These are phyloP conservation scores for Anniella stebbinsi DNA, from an alignment of 2,797 vertebrate genomes.

Conservation along the genomic window DNA sequence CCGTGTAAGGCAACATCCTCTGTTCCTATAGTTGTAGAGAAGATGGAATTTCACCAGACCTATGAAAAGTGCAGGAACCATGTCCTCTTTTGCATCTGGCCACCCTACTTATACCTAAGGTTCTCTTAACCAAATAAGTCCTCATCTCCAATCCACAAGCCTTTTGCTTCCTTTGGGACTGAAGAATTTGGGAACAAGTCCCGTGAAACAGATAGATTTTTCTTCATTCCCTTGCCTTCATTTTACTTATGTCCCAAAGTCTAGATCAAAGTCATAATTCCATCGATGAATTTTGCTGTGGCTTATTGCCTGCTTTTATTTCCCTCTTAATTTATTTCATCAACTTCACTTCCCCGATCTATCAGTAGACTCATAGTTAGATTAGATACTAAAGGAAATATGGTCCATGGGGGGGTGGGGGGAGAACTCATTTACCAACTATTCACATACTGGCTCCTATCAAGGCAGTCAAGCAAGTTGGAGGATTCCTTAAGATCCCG, in stretches of 20 bases:
- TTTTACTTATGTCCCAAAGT: constrained; percentile 42
- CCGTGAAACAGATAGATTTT: not conserved
- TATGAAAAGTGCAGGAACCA: not conserved
- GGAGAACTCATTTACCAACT: constrained; percentile 19
- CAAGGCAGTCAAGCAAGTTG: not conserved
- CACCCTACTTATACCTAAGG: not conserved
- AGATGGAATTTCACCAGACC: not conserved
- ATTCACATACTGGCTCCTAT: not conserved
- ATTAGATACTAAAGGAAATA: constrained; percentile 50
- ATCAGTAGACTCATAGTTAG: constrained; percentile 45
- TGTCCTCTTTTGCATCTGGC: not conserved
- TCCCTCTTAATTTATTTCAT: constrained; percentile 56
- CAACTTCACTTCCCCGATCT: constrained; percentile 53
- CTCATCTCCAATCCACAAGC: not conserved
- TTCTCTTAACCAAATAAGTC: not conserved
- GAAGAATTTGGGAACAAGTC: not conserved
- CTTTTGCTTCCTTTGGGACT: not conserved
- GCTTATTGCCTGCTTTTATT: constrained; percentile 51
- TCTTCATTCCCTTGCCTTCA: not conserved
- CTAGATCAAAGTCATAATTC: constrained; percentile 47
- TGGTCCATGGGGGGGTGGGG: constrained; percentile 27
- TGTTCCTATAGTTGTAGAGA: not conserved
- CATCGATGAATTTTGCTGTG: constrained; percentile 44
- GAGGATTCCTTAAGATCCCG: not conserved
- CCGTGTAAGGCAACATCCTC: too few relatives aligned